A percentile compares a stretch with the other conserved stretches of the same genome.
phyloP scores from a whole-genome alignment of 2,113 vertebrate genomes.

The Oreamnos americanus region DNA sequence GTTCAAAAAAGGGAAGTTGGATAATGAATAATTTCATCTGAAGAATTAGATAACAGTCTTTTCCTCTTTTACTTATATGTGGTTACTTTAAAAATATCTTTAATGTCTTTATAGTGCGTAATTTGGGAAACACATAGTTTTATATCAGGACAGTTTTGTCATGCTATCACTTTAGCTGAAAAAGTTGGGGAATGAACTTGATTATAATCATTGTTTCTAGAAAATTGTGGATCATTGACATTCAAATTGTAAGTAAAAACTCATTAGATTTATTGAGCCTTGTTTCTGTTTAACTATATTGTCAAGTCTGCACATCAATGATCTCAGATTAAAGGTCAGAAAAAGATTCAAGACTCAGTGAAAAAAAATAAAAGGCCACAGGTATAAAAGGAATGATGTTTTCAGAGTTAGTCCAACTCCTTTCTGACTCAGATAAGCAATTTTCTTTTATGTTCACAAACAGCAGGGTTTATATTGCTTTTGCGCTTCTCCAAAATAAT shows the following conservation, averaged over 20 bases:
- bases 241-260: not conserved
- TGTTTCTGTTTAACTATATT: not conserved
- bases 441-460: constrained; percentile 62
- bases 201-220: not conserved
- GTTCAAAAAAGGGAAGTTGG: not conserved
- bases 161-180: not conserved
- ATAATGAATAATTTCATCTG: not conserved
- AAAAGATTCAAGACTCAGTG: not conserved
- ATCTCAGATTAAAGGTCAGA: not conserved
- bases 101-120: not conserved
- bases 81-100: not conserved
- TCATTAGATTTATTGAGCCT: not conserved
- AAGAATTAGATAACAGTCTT: not conserved
- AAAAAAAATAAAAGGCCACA: not conserved
- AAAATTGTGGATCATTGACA: not conserved
- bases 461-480: constrained; percentile 44
- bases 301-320: not conserved
- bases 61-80: not conserved
- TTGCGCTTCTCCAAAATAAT: constrained; percentile 29
- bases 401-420: constrained; percentile 24
- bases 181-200: not conserved
- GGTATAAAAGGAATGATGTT: not conserved
- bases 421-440: constrained; percentile 40
- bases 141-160: not conserved
- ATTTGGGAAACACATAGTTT: not conserved